Conservation (phyloP, 1,140 invertebrate genomes). For the Drosophila mojavensis region DNA sequence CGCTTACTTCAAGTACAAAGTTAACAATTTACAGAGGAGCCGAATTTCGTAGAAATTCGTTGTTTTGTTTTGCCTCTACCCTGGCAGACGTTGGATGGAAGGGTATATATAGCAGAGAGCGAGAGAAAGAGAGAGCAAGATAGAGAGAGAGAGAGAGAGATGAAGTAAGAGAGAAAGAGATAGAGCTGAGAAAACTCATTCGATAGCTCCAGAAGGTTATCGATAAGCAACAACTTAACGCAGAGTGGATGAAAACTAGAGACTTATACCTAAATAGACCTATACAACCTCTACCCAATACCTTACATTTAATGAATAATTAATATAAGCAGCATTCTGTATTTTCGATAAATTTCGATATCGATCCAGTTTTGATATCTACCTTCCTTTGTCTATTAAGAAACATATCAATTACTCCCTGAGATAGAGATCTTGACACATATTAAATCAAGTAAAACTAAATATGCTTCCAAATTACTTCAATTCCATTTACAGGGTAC, state of each 20-base stretch:
- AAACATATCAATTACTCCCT: too few relatives aligned
- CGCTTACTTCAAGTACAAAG: conserved; percentile 27
- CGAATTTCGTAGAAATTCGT: conserved; percentile 9
- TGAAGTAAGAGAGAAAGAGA: background rate
- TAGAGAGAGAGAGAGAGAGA: background rate
- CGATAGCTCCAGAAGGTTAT: background rate
- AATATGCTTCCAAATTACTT: background rate
- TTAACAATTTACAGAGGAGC: conserved; percentile 38
- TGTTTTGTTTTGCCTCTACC: background rate
- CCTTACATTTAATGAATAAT: too few relatives aligned
- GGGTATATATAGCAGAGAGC: background rate
- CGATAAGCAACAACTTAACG: too few relatives aligned
- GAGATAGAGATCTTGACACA: too few relatives aligned
- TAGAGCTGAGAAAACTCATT: background rate
- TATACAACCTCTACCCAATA: too few relatives aligned
- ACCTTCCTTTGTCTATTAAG: too few relatives aligned
- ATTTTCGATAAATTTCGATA: too few relatives aligned
- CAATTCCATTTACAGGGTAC: background rate
- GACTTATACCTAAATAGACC: too few relatives aligned
- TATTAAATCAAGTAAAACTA: too few relatives aligned
- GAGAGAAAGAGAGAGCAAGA: background rate
- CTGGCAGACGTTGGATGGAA: background rate
- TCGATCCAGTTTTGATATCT: too few relatives aligned
- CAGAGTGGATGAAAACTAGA: too few relatives aligned
- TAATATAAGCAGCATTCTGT: too few relatives aligned